Evolutionary conservation across 2,888 invertebrate genomes (phyloP).

Genomic region (Chymomyza fuscimana): DNA sequence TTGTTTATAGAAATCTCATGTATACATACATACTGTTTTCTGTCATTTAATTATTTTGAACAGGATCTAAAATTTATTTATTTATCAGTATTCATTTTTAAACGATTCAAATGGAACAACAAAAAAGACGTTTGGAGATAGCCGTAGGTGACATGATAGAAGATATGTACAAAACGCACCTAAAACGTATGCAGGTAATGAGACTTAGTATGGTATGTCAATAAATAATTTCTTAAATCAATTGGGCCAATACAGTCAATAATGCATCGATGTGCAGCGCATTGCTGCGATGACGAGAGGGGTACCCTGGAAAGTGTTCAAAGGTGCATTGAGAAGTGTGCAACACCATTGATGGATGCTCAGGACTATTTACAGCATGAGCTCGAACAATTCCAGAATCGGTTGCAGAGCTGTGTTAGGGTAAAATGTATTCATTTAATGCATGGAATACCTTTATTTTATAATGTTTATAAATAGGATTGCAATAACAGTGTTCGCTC

Average conservation of each 20-base stretch:
- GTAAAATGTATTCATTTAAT: slow-evolving; percentile 35
- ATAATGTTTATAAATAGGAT: slow-evolving; percentile 46
- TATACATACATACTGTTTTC: neutral
- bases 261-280: slow-evolving; percentile 73
- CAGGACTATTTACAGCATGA: slow-evolving; percentile 75
- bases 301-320: slow-evolving; percentile 71
- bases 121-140: slow-evolving; percentile 66
- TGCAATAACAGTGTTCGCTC: slow-evolving; percentile 63
- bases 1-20: too few species aligned
- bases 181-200: slow-evolving; percentile 70
- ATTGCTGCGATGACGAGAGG: slow-evolving; percentile 66
- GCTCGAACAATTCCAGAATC: slow-evolving; percentile 68
- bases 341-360: slow-evolving; percentile 66
- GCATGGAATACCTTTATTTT: neutral
- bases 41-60: slow-evolving; percentile 14
- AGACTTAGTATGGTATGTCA: neutral
- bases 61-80: neutral
- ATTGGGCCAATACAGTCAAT: slow-evolving; percentile 39
- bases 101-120: slow-evolving; percentile 50
- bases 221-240: neutral
- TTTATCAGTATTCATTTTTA: neutral
- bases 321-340: slow-evolving; percentile 74
- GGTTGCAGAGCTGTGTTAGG: slow-evolving; percentile 69
- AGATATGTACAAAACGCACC: slow-evolving; percentile 70
- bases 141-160: slow-evolving; percentile 74